Evolutionary conservation across 2,797 vertebrate species (phyloP).

Genomic region (Tangara arthus): DNA sequence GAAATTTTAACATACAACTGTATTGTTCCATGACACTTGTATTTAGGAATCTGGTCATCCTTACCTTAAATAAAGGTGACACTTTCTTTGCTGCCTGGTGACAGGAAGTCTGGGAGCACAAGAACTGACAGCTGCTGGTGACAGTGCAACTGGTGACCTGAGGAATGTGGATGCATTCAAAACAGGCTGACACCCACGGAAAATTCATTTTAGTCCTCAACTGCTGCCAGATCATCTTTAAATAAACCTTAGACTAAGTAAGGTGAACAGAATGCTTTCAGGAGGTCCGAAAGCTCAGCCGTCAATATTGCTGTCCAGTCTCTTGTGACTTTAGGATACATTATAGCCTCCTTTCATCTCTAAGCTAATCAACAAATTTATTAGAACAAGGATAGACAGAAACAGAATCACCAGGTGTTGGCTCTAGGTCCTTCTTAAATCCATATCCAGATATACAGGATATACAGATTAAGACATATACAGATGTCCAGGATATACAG

Average conservation of each 20-base stretch:
- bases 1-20: background rate
- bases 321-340: background rate
- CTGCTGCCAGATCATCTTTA: background rate
- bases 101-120: background rate
- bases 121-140: background rate
- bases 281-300: background rate
- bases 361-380: background rate
- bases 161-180: background rate
- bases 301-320: background rate
- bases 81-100: background rate
- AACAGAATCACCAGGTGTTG: background rate
- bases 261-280: background rate
- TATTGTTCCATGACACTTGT: background rate
- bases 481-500: background rate
- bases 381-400: background rate
- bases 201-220: background rate
- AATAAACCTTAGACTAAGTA: background rate
- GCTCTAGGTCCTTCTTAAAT: background rate
- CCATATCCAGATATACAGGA: background rate
- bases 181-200: background rate
- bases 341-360: background rate
- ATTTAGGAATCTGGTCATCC: background rate
- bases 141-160: background rate
- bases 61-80: background rate
- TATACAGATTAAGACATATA: background rate